Evolutionary conservation across 2,888 invertebrate species (phyloP).

Genomic region (Harmothoe impar): DNA sequence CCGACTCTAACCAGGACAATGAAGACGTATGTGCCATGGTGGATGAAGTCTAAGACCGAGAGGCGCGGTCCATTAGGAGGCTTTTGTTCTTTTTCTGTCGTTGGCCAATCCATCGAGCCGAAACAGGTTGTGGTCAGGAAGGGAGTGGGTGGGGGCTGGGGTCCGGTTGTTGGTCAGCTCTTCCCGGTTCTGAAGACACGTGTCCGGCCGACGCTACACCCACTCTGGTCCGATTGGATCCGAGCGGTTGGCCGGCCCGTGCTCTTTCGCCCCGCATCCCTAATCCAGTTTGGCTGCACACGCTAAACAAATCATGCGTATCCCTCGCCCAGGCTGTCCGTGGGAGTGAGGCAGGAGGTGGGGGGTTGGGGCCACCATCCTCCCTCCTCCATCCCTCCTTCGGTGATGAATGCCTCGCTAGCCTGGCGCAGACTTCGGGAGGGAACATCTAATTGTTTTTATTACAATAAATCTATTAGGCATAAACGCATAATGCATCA

Average conservation of each 20-base stretch:
- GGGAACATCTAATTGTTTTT: conserved; percentile 57
- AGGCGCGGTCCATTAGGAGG: conserved; percentile 4
- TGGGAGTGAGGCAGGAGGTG: too few species aligned
- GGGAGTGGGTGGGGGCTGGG: background rate
- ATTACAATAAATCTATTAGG: conserved; percentile 61
- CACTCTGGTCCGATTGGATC: conserved; percentile 50
- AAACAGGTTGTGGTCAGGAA: background rate
- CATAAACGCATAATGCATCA: conserved; percentile 52
- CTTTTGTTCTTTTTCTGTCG: conserved; percentile 58
- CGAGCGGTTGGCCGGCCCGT: background rate
- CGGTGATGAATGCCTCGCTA: conserved; percentile 48
- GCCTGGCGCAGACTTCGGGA: conserved; percentile 32
- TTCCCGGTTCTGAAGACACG: background rate
- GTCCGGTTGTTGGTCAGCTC: background rate
- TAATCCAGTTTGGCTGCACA: conserved; percentile 58
- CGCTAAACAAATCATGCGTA: conserved; percentile 61
- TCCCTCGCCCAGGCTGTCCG: background rate
- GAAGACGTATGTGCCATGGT: conserved; percentile 15
- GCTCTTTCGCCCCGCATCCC: conserved; percentile 30
- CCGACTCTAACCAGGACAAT: conserved; percentile 46
- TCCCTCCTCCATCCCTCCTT: background rate
- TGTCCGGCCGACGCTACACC: background rate
- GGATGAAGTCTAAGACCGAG: conserved; percentile 44
- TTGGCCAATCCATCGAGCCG: conserved; percentile 42
- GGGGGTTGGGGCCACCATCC: too few species aligned